Evolutionary conservation across 2,113 vertebrate genomes (phyloP).

Genomic region (Rhodinocichla rosea): DNA sequence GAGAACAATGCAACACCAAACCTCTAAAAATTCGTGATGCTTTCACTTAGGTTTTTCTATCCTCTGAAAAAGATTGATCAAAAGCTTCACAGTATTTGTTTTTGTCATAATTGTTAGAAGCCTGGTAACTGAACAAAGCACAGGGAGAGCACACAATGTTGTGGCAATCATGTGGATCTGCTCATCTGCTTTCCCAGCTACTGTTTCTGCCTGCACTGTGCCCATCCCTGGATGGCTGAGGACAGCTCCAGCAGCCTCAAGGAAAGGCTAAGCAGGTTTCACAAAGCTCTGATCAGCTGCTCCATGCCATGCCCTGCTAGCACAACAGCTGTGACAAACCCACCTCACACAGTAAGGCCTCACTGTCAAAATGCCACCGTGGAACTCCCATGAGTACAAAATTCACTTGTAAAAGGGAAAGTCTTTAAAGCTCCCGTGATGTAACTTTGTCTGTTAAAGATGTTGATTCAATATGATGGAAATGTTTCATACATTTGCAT

Average conservation of each 20-base stretch:
- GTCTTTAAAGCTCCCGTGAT: neutral
- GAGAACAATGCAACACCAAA: neutral
- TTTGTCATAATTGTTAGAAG: neutral
- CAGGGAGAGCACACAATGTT: rapidly evolving
- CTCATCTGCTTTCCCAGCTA: neutral
- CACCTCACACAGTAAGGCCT: neutral
- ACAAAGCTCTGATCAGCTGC: neutral
- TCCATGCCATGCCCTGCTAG: neutral
- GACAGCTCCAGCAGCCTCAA: neutral
- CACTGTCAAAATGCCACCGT: neutral
- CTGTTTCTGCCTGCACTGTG: neutral
- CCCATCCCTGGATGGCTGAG: neutral
- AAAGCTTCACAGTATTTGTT: neutral
- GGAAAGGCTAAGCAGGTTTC: neutral
- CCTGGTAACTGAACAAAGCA: neutral
- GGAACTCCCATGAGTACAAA: neutral
- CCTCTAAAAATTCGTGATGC: neutral
- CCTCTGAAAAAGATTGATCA: neutral
- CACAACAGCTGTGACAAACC: neutral
- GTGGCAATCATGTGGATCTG: neutral
- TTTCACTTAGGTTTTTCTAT: neutral
- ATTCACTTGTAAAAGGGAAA: neutral
- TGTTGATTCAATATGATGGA: slow-evolving; percentile 61
- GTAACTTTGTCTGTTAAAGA: neutral
- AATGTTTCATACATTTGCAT: slow-evolving; percentile 47